phyloP scores from a whole-genome alignment of 1,140 invertebrate species.

The Marisa cornuarietis region DNA sequence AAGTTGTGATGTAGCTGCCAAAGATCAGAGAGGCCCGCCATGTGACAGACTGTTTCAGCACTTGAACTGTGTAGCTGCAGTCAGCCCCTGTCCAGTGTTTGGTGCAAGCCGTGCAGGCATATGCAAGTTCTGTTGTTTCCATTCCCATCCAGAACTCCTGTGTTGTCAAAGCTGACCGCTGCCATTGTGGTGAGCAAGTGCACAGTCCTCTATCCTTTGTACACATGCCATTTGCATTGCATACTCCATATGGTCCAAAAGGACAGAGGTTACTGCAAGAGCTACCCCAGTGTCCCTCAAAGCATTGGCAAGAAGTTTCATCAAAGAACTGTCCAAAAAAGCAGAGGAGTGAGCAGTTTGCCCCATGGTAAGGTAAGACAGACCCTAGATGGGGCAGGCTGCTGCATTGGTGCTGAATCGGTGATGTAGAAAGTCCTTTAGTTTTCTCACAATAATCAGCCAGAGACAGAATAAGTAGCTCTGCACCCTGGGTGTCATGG shows the following conservation, averaged over 20 bases:
- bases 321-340: slow-evolving; percentile 27
- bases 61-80: slow-evolving; percentile 34
- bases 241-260: slow-evolving; percentile 27
- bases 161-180: slow-evolving; percentile 15
- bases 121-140: neutral
- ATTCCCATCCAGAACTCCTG: slow-evolving; percentile 22
- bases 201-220: slow-evolving; percentile 25
- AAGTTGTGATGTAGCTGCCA: slow-evolving; percentile 35
- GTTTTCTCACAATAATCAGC: slow-evolving; percentile 25
- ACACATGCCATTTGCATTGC: slow-evolving; percentile 36
- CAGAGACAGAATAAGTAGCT: slow-evolving; percentile 15
- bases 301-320: slow-evolving; percentile 32
- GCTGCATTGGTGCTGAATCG: slow-evolving; percentile 4
- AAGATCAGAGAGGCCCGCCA: slow-evolving; percentile 22
- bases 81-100: slow-evolving; percentile 36
- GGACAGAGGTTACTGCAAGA: slow-evolving; percentile 32
- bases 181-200: slow-evolving; percentile 34
- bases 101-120: slow-evolving; percentile 38
- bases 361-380: slow-evolving; percentile 22
- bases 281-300: slow-evolving; percentile 31
- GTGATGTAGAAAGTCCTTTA: slow-evolving; percentile 16
- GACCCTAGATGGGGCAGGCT: neutral
- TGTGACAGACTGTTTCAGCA: neutral
- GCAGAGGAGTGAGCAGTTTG: slow-evolving; percentile 27
- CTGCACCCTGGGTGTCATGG: slow-evolving; percentile 17